Evolutionary conservation across 2,888 invertebrate genomes (phyloP), one percentile per base, ranked within the genome.

Genomic region (Neoaliturus tenellus): DNA sequence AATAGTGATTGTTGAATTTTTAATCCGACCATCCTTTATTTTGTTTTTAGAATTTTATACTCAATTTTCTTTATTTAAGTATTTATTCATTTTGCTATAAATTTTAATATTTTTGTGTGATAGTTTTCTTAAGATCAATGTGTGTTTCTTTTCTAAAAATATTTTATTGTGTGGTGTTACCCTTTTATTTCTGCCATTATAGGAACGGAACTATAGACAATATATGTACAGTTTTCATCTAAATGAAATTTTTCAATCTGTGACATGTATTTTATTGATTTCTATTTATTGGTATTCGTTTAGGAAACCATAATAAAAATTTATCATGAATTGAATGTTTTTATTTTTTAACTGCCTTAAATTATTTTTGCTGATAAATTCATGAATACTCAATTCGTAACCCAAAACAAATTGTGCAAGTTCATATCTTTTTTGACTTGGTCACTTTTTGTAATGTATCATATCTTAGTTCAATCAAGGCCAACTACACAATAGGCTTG

Each of bases 141-240:
- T 39, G 69, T 39, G 69, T 69, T 69, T 69, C 23, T 33, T 69
- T 67, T 58, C 4, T 10, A 69, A 69, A 69, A 23, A 6, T 69
- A 25, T 75, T 62, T 71, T 71, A 1, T 71, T 44, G 73, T 75
- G 41, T 75, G 73, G 73, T 75, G 73, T 75, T 75, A 75, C 73
- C 73, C 28, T 71, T 39, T 75, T 5, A 75, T 75, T 75, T 75
- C 39, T 75, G 73, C 73, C 41, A 44, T 75, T 44, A 39, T 75
- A 25, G 33, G 39, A 69, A 39, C 39, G 28, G 73, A 75, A 44
- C 73, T 20, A 20, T 75, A 28, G 73, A 75, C 73, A 75, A 44
- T 75, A 75, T 75, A 44, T 75, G 73, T 75, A 75, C 44, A 75
- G 73, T 75, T 75, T 62, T 17, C 25, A 75, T 0, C 28, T 75